phyloP scores from a whole-genome alignment of 23 tunicate genomes.

The Pegea sp. region DNA sequence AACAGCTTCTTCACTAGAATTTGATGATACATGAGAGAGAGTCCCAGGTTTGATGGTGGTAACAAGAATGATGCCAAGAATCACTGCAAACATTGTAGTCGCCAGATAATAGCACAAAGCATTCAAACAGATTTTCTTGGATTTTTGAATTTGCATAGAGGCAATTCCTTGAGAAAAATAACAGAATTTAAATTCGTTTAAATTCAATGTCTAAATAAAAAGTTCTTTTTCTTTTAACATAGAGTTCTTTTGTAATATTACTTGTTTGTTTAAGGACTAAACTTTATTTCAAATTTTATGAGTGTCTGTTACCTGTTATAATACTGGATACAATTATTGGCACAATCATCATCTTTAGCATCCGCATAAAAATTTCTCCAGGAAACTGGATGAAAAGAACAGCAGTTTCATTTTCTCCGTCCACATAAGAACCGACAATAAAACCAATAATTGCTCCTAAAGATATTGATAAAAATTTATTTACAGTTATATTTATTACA shows the following conservation, averaged over 20 bases:
- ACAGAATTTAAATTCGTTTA: too few species aligned
- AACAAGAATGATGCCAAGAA: conserved; percentile 60
- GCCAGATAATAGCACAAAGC: conserved; percentile 52
- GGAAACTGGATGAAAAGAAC: not conserved
- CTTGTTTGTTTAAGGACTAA: too few species aligned
- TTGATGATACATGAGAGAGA: not conserved
- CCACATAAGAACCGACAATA: not conserved
- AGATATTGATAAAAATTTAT: too few species aligned
- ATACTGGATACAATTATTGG: not conserved
- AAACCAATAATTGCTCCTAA: not conserved
- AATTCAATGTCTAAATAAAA: too few species aligned
- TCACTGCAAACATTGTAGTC: conserved; percentile 63
- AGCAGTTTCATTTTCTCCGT: not conserved
- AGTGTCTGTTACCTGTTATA: not conserved
- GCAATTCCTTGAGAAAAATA: too few species aligned
- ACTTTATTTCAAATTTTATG: too few species aligned
- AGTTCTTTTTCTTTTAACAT: too few species aligned
- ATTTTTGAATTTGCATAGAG: too few species aligned
- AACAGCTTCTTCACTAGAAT: not conserved
- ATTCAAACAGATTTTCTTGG: conserved; percentile 36
- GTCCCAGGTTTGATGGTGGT: conserved; percentile 41
- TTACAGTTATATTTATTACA: too few species aligned
- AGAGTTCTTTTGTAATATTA: too few species aligned
- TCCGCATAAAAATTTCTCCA: not conserved
- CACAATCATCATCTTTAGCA: not conserved